Conservation (phyloP, 37 sponge, comb jelly and placozoan genomes). For the Dysidea cf. avara region DNA sequence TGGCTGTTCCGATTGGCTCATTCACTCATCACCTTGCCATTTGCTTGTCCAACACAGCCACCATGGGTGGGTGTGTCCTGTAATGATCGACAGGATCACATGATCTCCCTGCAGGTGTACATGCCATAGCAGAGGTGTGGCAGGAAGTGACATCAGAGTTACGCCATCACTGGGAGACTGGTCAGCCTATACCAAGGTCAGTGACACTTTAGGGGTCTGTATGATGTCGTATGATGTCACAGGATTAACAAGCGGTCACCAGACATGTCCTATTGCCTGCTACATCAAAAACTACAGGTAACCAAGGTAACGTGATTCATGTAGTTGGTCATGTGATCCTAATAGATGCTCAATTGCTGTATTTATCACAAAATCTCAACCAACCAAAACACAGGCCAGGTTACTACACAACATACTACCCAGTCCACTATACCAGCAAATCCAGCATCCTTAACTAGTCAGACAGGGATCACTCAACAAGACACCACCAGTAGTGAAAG, state of each 20-base stretch:
- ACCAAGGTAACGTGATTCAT: background rate
- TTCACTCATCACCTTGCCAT: conserved; percentile 9
- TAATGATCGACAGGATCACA: background rate
- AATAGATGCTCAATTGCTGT: conserved; percentile 88
- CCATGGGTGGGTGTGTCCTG: background rate
- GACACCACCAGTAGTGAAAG: conserved; percentile 1
- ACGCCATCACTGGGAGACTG: conserved; percentile 84
- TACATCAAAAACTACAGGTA: conserved; percentile 93
- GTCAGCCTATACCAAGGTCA: conserved; percentile 47
- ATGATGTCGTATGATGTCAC: background rate
- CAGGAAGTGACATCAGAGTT: conserved; percentile 76
- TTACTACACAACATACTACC: too few relatives aligned
- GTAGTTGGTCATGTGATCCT: background rate
- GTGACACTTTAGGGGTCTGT: conserved; percentile 9
- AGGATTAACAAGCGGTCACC: conserved; percentile 63
- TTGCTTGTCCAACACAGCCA: background rate
- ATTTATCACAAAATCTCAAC: conserved; percentile 60
- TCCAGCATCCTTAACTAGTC: too few relatives aligned
- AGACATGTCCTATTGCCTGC: conserved; percentile 62
- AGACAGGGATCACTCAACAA: background rate
- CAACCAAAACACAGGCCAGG: too few relatives aligned
- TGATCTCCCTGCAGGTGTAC: conserved; percentile 43
- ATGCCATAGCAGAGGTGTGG: conserved; percentile 78
- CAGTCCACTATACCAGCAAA: too few relatives aligned
- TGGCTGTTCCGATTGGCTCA: conserved; percentile 2